Evolutionary conservation across 2,113 vertebrate species (phyloP).

Genomic region (Toxotes jaculatrix): DNA sequence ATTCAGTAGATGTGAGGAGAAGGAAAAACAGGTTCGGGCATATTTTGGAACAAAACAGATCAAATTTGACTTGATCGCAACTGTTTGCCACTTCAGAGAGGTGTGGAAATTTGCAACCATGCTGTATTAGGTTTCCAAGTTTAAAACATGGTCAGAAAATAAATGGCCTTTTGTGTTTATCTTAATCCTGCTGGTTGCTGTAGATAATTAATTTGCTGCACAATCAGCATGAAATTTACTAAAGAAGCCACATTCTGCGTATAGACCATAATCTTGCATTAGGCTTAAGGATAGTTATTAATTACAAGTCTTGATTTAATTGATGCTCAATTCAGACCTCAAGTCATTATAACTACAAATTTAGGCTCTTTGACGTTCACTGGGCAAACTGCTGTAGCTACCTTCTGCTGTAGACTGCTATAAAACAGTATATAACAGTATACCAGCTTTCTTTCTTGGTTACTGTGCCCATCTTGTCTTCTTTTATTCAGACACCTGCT

Average conservation of each 20-base stretch:
- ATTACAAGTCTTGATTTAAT: conserved; percentile 32
- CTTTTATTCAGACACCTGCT: neutral
- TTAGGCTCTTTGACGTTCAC: conserved; percentile 23
- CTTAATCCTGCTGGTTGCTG: neutral
- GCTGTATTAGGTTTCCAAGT: neutral
- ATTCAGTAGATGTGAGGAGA: neutral
- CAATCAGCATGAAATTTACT: neutral
- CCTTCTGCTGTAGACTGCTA: neutral
- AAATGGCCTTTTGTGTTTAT: neutral
- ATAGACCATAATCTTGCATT: conserved; percentile 8
- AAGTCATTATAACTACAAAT: conserved; percentile 19
- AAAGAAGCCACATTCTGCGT: neutral
- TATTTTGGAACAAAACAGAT: neutral
- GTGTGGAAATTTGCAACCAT: no score
- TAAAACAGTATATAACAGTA: neutral
- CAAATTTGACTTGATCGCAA: neutral
- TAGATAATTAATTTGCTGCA: neutral
- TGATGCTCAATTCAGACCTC: conserved; percentile 21
- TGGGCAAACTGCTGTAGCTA: neutral
- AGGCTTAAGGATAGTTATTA: neutral
- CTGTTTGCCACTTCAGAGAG: no score
- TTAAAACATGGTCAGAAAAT: neutral
- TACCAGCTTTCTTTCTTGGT: neutral
- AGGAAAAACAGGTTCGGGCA: neutral
- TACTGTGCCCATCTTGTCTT: neutral